Evolutionary conservation across 1,140 invertebrate species (phyloP).

Genomic region (Caenorhabditis elegans): WBcel235 BX284603.4:10966001-10966500

Average conservation of each 20-base stretch:
- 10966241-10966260: slow-evolving; percentile 39
- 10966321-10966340: slow-evolving; percentile 39
- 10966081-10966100: too few relatives aligned
- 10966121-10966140: too few relatives aligned
- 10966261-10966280: slow-evolving; percentile 20
- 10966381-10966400: not conserved
- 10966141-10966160: too few relatives aligned
- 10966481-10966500: slow-evolving; percentile 38
- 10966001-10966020: too few relatives aligned
- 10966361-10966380: slow-evolving; percentile 40
- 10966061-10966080: too few relatives aligned
- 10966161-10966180: too few relatives aligned
- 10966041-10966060: too few relatives aligned
- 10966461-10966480: slow-evolving; percentile 37
- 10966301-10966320: slow-evolving; percentile 38
- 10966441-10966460: slow-evolving; percentile 37
- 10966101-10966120: too few relatives aligned
- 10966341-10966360: slow-evolving; percentile 34
- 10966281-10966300: slow-evolving; percentile 36
- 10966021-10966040: too few relatives aligned
- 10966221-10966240: slow-evolving; percentile 40
- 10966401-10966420: not conserved
- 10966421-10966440: not conserved
- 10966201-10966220: too few relatives aligned
- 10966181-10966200: too few relatives aligned